These are phyloP conservation scores for Nezara viridula DNA, from an alignment of 2,888 invertebrate genomes.

Conservation along the genomic window DNA sequence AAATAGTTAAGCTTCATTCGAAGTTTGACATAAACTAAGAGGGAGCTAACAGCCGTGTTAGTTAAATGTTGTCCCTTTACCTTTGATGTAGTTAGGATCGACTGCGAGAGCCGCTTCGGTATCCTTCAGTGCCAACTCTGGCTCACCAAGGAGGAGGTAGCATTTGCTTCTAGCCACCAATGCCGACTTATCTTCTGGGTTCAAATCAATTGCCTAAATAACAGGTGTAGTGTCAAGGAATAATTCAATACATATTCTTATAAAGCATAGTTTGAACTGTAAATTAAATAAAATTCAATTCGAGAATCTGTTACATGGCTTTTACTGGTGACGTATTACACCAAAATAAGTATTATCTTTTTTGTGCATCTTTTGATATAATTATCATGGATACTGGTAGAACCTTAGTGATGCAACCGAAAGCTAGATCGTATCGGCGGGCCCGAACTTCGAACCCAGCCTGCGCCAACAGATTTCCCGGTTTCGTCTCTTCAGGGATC, in stretches of 20 bases:
- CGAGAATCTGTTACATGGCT: not conserved
- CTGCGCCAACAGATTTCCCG: slow-evolving; percentile 81
- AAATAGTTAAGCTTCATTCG: too few species aligned
- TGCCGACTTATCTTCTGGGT: slow-evolving; percentile 86
- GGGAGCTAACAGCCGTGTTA: too few species aligned
- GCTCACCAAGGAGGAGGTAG: slow-evolving; percentile 86
- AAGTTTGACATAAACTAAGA: too few species aligned
- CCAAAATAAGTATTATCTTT: not conserved
- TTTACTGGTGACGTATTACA: not conserved
- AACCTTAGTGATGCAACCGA: slow-evolving; percentile 86
- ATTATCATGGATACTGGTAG: not conserved
- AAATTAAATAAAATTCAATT: not conserved
- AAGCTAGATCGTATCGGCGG: slow-evolving; percentile 80
- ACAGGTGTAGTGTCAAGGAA: slow-evolving; percentile 60
- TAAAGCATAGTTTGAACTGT: too few species aligned
- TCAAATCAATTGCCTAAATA: slow-evolving; percentile 87
- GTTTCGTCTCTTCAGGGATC: slow-evolving; percentile 84
- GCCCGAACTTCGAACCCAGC: slow-evolving; percentile 83
- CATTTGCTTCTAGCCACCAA: slow-evolving; percentile 92
- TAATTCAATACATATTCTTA: not conserved
- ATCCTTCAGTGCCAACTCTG: slow-evolving; percentile 84
- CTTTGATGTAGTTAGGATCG: slow-evolving; percentile 79
- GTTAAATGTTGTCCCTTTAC: slow-evolving; percentile 65
- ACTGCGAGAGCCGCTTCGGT: slow-evolving; percentile 85
- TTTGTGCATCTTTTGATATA: not conserved